Evolutionary conservation across 2,113 vertebrate species (phyloP).

Genomic region (Passer montanus): DNA sequence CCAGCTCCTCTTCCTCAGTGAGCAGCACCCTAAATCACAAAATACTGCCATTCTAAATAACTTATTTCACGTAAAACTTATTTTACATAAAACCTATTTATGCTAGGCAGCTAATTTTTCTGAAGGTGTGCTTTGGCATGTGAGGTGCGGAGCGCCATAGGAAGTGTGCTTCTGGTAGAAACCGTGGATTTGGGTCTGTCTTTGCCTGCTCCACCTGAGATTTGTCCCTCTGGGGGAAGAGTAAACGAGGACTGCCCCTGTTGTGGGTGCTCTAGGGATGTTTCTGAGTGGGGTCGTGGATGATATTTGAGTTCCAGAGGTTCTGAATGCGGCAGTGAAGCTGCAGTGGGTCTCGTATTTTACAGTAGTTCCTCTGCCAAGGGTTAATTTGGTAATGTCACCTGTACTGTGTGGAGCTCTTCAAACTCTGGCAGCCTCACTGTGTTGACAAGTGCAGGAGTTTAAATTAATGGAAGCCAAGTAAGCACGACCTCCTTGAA

Average conservation of each 20-base stretch:
- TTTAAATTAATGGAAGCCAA: background rate
- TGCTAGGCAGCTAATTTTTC: background rate
- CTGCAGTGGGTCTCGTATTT: background rate
- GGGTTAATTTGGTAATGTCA: background rate
- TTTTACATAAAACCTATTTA: accelerated
- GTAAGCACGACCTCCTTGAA: background rate
- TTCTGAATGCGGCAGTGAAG: background rate
- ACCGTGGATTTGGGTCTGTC: background rate
- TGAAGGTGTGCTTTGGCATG: background rate
- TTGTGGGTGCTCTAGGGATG: background rate
- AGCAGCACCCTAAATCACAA: background rate
- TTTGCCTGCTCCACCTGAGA: background rate
- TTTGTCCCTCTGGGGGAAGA: background rate
- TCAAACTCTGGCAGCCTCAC: background rate
- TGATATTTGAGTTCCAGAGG: background rate
- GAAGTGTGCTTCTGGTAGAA: background rate
- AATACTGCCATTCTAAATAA: accelerated
- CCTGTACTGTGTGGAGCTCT: background rate
- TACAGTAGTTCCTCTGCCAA: background rate
- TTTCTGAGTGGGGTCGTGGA: accelerated
- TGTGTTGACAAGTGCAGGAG: background rate
- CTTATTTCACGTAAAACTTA: accelerated
- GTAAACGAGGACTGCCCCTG: background rate
- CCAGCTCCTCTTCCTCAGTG: background rate
- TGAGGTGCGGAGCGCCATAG: background rate